phyloP scores from a whole-genome alignment of 1,140 invertebrate species.

The Macrostomum lignano region DNA sequence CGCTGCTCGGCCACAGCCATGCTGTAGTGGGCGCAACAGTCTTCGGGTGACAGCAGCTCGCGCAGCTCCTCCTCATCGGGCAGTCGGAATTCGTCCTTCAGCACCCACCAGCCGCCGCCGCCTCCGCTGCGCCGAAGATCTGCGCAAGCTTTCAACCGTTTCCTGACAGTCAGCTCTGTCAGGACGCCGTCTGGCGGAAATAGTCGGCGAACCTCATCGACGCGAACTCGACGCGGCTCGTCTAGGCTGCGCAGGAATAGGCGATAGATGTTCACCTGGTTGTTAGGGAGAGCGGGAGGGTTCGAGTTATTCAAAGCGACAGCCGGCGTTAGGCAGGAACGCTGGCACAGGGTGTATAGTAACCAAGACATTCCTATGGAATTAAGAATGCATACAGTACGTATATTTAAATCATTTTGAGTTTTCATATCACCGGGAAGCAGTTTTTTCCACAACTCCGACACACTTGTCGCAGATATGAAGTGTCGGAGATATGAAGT shows the following conservation, averaged over 20 bases:
- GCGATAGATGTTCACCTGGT: slow-evolving; percentile 90
- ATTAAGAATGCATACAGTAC: too few species aligned
- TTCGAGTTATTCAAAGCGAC: too few species aligned
- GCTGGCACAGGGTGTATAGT: too few species aligned
- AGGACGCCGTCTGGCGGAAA: slow-evolving; percentile 83
- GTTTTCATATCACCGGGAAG: too few species aligned
- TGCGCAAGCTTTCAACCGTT: slow-evolving; percentile 78
- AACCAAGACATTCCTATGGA: too few species aligned
- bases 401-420: too few species aligned
- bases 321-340: too few species aligned
- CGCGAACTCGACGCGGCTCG: slow-evolving; percentile 41
- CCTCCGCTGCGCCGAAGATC: slow-evolving; percentile 86
- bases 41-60: slow-evolving; percentile 86
- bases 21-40: slow-evolving; percentile 88
- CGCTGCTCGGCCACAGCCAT: slow-evolving; percentile 86
- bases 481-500: too few species aligned
- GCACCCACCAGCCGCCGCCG: slow-evolving; percentile 78
- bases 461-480: too few species aligned
- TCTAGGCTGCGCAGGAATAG: slow-evolving; percentile 86
- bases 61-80: slow-evolving; percentile 92
- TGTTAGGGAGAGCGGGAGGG: too few species aligned
- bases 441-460: too few species aligned
- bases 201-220: slow-evolving; percentile 92
- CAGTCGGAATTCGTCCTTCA: slow-evolving; percentile 75
- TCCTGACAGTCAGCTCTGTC: slow-evolving; percentile 81